Percentiles rank a stretch among this genome's conserved stretches.
phyloP scores from a whole-genome alignment of 2,797 vertebrate genomes.

The Sternotherus odoratus region DNA sequence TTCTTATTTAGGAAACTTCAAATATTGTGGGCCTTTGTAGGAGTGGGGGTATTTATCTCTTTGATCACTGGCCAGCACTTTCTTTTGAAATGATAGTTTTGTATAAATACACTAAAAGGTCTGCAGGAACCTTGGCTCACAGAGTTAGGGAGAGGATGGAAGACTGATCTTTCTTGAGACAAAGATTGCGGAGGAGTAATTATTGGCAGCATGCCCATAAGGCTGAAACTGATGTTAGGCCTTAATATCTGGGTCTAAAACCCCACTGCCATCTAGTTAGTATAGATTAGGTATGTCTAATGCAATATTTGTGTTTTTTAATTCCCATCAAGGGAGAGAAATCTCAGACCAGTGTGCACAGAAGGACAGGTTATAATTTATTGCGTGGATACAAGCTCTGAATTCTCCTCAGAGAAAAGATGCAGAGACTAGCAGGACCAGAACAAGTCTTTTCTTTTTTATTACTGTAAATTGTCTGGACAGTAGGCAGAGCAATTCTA shows the following conservation, averaged over 20 bases:
- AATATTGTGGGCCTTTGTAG: conserved; percentile 44
- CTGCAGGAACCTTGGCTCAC: conserved; percentile 27
- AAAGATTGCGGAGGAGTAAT: conserved; percentile 5
- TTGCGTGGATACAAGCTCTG: background rate
- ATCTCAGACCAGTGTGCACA: background rate
- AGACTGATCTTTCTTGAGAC: background rate
- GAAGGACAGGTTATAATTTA: conserved; percentile 17
- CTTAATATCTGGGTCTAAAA: background rate
- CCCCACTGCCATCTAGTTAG: background rate
- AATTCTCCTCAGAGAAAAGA: background rate
- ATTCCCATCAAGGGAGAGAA: background rate
- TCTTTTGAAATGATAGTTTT: conserved; percentile 66
- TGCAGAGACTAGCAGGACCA: background rate
- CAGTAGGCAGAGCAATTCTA: background rate
- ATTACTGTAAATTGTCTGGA: background rate
- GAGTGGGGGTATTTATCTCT: conserved; percentile 18
- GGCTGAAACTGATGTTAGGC: background rate
- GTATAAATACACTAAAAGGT: conserved; percentile 44
- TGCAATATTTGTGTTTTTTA: background rate
- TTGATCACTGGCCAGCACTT: conserved; percentile 59
- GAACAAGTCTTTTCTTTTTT: background rate
- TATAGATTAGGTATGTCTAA: background rate
- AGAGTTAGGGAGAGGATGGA: background rate
- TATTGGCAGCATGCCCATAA: background rate
- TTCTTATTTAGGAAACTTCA: conserved; percentile 60